Percentiles rank a stretch among this genome's conserved stretches.
Evolutionary conservation across 1,140 invertebrate genomes (phyloP).

Genomic region (Melipona quadrifasciata): DNA sequence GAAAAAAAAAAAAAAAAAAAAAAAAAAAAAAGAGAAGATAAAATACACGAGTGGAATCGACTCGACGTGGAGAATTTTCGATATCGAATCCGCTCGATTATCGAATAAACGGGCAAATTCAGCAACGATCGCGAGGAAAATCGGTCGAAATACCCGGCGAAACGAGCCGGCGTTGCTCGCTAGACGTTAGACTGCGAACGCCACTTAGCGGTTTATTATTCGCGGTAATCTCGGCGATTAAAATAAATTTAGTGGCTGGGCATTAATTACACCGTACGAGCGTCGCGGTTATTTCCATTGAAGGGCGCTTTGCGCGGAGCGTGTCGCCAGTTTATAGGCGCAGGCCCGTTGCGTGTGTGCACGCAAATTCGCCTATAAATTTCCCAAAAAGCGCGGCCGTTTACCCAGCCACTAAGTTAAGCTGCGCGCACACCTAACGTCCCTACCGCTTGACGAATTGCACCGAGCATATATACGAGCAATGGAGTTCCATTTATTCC

Average conservation of each 20-base stretch:
- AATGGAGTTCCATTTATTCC: background rate
- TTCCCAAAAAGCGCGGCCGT: slow-evolving; percentile 21
- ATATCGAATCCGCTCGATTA: background rate
- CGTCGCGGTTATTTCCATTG: slow-evolving; percentile 57
- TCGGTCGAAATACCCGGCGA: background rate
- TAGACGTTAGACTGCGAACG: slow-evolving; percentile 59
- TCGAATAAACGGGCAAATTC: background rate
- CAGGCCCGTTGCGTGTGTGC: slow-evolving; percentile 20
- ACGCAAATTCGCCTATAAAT: slow-evolving; percentile 55
- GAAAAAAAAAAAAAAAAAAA: background rate
- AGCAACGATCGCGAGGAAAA: background rate
- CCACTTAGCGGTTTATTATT: slow-evolving; percentile 76
- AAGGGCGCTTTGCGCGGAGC: slow-evolving; percentile 33
- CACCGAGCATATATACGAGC: background rate
- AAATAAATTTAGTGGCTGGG: slow-evolving; percentile 75
- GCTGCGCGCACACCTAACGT: background rate
- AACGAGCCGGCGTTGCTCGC: background rate
- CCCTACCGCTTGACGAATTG: background rate
- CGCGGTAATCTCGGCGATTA: slow-evolving; percentile 76
- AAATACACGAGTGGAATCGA: background rate
- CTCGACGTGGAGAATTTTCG: background rate
- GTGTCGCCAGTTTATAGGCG: slow-evolving; percentile 34
- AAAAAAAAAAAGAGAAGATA: background rate
- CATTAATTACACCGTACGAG: slow-evolving; percentile 71
- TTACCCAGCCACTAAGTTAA: slow-evolving; percentile 12